Base-by-base conservation (phyloP, 2,113 vertebrate species). In the Synchiropus splendidus region DNA sequence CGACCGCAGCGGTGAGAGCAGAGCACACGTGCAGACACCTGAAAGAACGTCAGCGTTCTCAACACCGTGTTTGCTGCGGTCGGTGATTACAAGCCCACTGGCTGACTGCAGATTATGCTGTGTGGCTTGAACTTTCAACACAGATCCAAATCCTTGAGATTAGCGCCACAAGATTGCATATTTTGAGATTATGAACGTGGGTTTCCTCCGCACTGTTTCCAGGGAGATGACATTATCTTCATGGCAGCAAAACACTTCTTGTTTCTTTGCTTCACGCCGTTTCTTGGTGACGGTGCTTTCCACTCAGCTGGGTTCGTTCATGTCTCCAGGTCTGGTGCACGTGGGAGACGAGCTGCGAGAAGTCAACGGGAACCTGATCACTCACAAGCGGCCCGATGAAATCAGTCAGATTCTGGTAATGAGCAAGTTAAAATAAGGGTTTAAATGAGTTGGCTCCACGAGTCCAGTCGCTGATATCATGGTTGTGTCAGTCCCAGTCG, bases 331-430 rank as follows among this genome's bases (percentile, higher is more conserved):
- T 73, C 85, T 97, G 63, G 92, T 97, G 35, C 91, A 94, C 2
- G 90, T 97, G 4, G 94, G 92, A 5, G 92, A 97, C 18, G 92
- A 98, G 46, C 84, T 98, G 2, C 88, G 91, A 36, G 94, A 98
- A 70, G 92, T 98, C 69, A 98, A 98, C 3, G 92, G 92, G 37
- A 80, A 92, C 35, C 64, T 86, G 6, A 89, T 97, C 41, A 83
- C 89, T 39, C 89, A 94, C 73, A 96, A 91, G 74, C 77, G 89
- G 45, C 94, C 94, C 0, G 92, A 97, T 21, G 92, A 97, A 75
- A 96, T 98, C 67, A 97, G 92, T 69, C 92, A 92, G 75, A 94
- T 98, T 74, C 81, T 98, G 92, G 94, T 97, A 71, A 71, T 46
- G 3, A 3, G 2, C 9, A 9, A 31, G 12, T 31, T 42, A 5